Conservation (phyloP, 1,140 invertebrate genomes). For the Rhyzopertha dominica region DNA sequence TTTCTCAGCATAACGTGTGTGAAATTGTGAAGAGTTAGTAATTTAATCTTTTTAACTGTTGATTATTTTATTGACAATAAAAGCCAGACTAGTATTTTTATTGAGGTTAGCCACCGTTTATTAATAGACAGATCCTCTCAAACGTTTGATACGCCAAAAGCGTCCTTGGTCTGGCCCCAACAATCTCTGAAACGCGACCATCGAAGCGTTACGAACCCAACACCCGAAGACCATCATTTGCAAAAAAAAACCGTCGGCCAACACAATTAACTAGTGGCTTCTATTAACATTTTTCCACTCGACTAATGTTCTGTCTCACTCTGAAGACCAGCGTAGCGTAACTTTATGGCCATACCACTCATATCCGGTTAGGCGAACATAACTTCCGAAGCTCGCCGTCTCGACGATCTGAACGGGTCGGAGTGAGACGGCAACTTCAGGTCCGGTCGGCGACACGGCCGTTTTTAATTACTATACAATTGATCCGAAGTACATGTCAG, state of each 20-base stretch:
- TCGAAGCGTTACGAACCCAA: too few relatives aligned
- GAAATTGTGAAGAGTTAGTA: too few relatives aligned
- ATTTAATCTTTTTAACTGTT: too few relatives aligned
- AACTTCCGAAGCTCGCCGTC: too few relatives aligned
- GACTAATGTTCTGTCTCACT: conserved; percentile 10
- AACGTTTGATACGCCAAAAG: too few relatives aligned
- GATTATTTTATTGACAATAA: too few relatives aligned
- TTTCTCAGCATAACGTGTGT: too few relatives aligned
- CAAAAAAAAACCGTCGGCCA: conserved; percentile 2
- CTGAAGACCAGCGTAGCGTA: conserved; percentile 9
- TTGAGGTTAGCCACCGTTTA: too few relatives aligned
- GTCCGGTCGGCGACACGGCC: not conserved
- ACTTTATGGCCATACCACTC: conserved; percentile 13
- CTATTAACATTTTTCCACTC: conserved; percentile 11
- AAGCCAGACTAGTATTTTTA: too few relatives aligned
- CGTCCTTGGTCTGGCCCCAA: too few relatives aligned
- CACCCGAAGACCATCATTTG: conserved; percentile 4
- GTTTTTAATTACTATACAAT: conserved; percentile 20
- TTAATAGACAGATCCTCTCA: too few relatives aligned
- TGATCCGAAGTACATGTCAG: conserved; percentile 35
- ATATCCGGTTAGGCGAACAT: conserved; percentile 11
- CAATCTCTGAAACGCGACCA: too few relatives aligned
- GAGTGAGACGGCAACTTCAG: conserved; percentile 1
- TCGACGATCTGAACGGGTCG: not conserved
- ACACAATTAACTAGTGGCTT: conserved; percentile 11